Evolutionary conservation across 2,888 invertebrate genomes (phyloP).

Genomic region (Cantharis rufa): DNA sequence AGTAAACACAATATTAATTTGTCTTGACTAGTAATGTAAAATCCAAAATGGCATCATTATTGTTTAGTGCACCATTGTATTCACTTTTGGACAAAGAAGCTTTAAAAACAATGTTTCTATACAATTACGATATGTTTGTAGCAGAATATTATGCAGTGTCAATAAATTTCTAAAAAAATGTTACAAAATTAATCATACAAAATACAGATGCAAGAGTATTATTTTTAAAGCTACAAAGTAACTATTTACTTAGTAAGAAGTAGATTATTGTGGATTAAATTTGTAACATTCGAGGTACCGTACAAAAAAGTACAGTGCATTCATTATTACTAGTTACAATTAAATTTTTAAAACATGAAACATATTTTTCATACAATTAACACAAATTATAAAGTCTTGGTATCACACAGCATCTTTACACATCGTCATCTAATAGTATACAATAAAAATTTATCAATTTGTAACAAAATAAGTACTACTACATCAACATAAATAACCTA

Average conservation of each 20-base stretch:
- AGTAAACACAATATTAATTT: conserved; percentile 16
- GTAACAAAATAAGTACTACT: background rate
- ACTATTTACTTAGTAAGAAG: background rate
- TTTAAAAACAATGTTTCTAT: background rate
- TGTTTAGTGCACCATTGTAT: conserved; percentile 14
- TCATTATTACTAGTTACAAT: background rate
- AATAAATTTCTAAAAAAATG: background rate
- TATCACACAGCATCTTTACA: background rate
- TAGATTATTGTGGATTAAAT: background rate
- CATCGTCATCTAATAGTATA: background rate
- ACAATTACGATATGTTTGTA: background rate
- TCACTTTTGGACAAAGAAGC: background rate
- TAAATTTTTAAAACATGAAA: background rate
- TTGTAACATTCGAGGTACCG: background rate
- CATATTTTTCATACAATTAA: background rate
- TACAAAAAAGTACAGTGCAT: background rate
- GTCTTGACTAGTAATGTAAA: conserved; percentile 22
- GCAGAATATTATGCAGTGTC: background rate
- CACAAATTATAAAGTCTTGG: background rate
- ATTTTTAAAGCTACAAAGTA: background rate
- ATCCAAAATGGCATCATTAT: conserved; percentile 9
- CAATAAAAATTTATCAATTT: background rate
- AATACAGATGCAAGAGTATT: background rate
- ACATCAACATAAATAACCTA: background rate
- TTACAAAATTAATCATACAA: background rate